Evolutionary conservation across 1,140 invertebrate species (phyloP), one percentile per base, ranked within the genome.

Genomic region (Pseudomyrmex sp.): DNA sequence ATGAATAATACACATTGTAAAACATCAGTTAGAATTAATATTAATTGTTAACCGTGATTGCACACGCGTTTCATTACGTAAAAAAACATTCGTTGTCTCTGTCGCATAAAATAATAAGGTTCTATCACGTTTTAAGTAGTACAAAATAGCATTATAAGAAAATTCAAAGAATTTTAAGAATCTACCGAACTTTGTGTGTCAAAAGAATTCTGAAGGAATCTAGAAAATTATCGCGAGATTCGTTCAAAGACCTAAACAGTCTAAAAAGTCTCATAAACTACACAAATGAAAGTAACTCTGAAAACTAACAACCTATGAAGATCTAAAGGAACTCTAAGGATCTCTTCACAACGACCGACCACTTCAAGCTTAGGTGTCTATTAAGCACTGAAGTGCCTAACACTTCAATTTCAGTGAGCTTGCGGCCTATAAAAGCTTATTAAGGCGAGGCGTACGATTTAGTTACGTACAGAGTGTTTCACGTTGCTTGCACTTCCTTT

Each of bases 231-330:
- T 56, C 35, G 50, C 23, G 18, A 56, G 20, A 35, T 52, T 20
- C 9, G 10, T 13, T 3, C 23, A 7, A 69, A 58, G 52, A 65
- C 48, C 9, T 44, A 56, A 68, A 56, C 54, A 69, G 5, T 79
- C 7, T 18, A 46, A 46, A 10, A 69, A 26, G 35, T 77, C 15
- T 20, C 15, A 46, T 23, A 15, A 26, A 44, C 20, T 48, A 9
- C 7, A 18, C 2, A 44, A 12, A 44, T 48, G 26, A 44, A 46
- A 69, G 66, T 35, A 69, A 59, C 12, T 26, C 15, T 52, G 50
- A 80, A 70, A 80, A 70, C 66, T 80, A 72, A 50, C 23, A 70
- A 80, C 12, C 44, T 59, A 80, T 23, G 15, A 79, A 80, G 44
- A 50, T 70, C 65, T 59, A 48, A 72, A 70, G 15, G 12, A 54